phyloP scores from a whole-genome alignment of 2,113 vertebrate genomes.

The Tachysurus vachellii region DNA sequence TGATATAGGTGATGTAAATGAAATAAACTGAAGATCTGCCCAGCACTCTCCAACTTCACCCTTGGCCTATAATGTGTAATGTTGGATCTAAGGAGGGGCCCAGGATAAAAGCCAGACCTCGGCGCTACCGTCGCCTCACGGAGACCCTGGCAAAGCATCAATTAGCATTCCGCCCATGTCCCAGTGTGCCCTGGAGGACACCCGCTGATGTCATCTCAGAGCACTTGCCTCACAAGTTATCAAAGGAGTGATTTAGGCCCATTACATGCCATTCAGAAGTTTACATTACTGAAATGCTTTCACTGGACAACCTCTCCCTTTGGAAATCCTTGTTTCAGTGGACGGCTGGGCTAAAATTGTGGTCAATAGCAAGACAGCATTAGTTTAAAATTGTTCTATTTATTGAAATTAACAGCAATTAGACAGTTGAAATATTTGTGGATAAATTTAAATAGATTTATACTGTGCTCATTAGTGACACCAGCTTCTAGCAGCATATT shows the following conservation, averaged over 20 bases:
- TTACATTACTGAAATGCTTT: constrained; percentile 57
- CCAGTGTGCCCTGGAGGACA: constrained; percentile 45
- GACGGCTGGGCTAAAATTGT: constrained; percentile 9
- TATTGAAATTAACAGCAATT: background rate
- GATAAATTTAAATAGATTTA: background rate
- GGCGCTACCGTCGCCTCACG: constrained; percentile 27
- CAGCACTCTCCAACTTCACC: constrained; percentile 21
- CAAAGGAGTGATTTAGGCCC: constrained; percentile 53
- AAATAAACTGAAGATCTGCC: background rate
- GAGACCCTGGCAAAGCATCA: constrained; percentile 44
- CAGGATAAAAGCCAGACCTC: constrained; percentile 30
- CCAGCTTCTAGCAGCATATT: background rate
- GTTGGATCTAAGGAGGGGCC: background rate
- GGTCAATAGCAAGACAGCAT: background rate
- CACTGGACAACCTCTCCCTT: constrained; percentile 33
- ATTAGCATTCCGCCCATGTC: constrained; percentile 49
- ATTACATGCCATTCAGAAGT: constrained; percentile 45
- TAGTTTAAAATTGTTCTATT: background rate
- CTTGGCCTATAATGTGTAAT: constrained; percentile 39
- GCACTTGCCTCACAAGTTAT: constrained; percentile 44
- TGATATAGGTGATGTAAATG: constrained; percentile 37
- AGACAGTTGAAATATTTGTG: background rate
- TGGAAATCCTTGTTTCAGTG: constrained; percentile 29
- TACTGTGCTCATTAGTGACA: background rate
- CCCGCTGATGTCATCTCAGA: constrained; percentile 52